Evolutionary conservation across 2,888 invertebrate genomes (phyloP).

Genomic region (Cosmopolites sordidus): DNA sequence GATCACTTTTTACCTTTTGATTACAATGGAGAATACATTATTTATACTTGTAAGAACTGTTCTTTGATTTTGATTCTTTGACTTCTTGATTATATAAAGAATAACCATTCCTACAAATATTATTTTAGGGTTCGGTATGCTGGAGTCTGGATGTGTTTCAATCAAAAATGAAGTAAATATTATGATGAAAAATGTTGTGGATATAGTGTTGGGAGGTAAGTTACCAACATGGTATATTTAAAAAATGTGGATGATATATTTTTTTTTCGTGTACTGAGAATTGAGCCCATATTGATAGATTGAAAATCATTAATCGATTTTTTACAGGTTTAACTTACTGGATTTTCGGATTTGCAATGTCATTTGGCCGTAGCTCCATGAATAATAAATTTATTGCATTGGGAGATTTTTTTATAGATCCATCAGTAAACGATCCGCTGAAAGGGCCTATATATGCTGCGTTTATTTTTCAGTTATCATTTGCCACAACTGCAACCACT

Average conservation of each 20-base stretch:
- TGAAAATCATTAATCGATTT: neutral
- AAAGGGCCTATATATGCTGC: slow-evolving; percentile 86
- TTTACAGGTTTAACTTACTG: slow-evolving; percentile 79
- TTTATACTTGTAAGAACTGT: too few relatives aligned
- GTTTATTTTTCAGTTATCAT: slow-evolving; percentile 85
- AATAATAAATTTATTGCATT: slow-evolving; percentile 78
- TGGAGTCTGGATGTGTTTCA: slow-evolving; percentile 90
- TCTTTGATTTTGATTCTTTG: too few relatives aligned
- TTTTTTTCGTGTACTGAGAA: neutral
- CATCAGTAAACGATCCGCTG: slow-evolving; percentile 63
- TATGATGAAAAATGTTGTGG: slow-evolving; percentile 95
- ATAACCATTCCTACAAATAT: too few relatives aligned
- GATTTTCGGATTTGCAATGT: slow-evolving; percentile 90
- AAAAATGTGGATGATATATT: neutral
- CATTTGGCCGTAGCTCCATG: slow-evolving; percentile 71
- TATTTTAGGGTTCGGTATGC: slow-evolving; percentile 83
- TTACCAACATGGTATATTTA: neutral
- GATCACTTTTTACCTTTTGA: too few relatives aligned
- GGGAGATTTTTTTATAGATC: slow-evolving; percentile 80
- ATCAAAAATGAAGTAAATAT: slow-evolving; percentile 94
- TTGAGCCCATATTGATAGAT: neutral
- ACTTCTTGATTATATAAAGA: too few relatives aligned
- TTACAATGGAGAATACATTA: too few relatives aligned
- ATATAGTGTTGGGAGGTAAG: slow-evolving; percentile 82
- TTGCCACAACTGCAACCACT: slow-evolving; percentile 86